Percentiles rank a stretch among this genome's conserved stretches.
These are phyloP conservation scores for Melanostoma scalare DNA, from an alignment of 2,888 invertebrate species.

Conservation along the genomic window DNA sequence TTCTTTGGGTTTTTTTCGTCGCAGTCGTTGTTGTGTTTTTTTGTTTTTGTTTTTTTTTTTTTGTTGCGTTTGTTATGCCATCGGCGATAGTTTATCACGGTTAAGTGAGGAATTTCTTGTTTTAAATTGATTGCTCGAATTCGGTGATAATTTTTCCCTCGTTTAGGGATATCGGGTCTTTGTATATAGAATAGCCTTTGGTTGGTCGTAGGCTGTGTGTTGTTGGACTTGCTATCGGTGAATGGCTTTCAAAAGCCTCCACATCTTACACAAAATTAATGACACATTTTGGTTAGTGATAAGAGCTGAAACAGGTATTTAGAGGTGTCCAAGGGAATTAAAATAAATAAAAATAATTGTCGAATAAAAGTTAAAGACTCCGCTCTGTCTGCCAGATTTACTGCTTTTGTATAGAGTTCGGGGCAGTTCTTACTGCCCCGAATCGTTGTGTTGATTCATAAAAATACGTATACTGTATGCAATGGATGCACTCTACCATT, in stretches of 20 bases:
- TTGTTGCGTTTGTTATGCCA: constrained; percentile 73
- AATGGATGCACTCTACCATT: constrained; percentile 29
- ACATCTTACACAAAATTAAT: constrained; percentile 71
- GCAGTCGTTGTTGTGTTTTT: constrained; percentile 14
- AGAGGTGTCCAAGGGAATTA: constrained; percentile 48
- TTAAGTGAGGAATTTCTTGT: constrained; percentile 78
- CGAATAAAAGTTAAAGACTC: constrained; percentile 46
- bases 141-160: constrained; percentile 76
- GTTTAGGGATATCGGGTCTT: constrained; percentile 68
- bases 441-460: no score
- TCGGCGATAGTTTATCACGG: constrained; percentile 76
- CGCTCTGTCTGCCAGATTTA: constrained; percentile 62
- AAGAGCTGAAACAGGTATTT: constrained; percentile 65
- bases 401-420: constrained; percentile 8
- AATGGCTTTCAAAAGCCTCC: constrained; percentile 65
- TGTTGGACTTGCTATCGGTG: constrained; percentile 57
- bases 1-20: constrained; percentile 36
- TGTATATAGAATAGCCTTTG: constrained; percentile 47
- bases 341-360: constrained; percentile 24
- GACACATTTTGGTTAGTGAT: constrained; percentile 72
- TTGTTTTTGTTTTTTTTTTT: constrained; percentile 42
- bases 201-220: constrained; percentile 22
- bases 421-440: constrained; percentile 1
- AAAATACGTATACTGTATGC: no score
- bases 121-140: constrained; percentile 77